Evolutionary conservation across 35 echinoderm and acorn worm species (phyloP), one percentile per base, ranked within the genome.

Genomic region (Lytechinus variegatus): DNA sequence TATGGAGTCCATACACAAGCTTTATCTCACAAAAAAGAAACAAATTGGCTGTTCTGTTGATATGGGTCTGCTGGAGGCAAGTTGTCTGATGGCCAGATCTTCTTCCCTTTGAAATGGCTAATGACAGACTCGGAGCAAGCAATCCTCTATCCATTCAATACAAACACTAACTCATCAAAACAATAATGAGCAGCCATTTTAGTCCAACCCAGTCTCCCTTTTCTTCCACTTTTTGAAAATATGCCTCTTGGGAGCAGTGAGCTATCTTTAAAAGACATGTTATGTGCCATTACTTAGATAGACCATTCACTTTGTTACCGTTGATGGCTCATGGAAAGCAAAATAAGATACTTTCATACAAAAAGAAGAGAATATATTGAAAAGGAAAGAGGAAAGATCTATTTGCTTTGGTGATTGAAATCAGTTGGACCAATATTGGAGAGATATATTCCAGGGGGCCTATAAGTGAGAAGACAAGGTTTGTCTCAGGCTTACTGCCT

Each of bases 21-120:
- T 79, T 79, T n/a, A 79, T 79, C 19, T 79, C 66, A 79, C 66
- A 79, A 79, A 79, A 13, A 79, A 79, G 66, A 79, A 79, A n/a
- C 66, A 24, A 79, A 79, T 79, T 79, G 66, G 66, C 19, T 79
- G n/a, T 79, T 79, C 66, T 79, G 66, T 24, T 79, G 66, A 79
- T 79, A 79, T 79, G 66, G 66, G 66, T 79, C 21, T 24, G 19
- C 66, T 79, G 66, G 66, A 79, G 66, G 66, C 66, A 79, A 24
- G 19, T 79, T 24, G 19, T 24, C 19, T 44, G 66, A 79, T 79
- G 66, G 66, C 66, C 66, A 79, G 66, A 79, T 79, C 66, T 8
- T 79, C 66, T 79, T 79, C 4, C 66, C 66, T 79, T 79, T 79
- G 16, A 79, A 79, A 24, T 79, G 6, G n/a, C 66, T 79, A 79